These are phyloP conservation scores for Trissolcus basalis DNA, from an alignment of 1,140 invertebrate species.

Conservation along the genomic window DNA sequence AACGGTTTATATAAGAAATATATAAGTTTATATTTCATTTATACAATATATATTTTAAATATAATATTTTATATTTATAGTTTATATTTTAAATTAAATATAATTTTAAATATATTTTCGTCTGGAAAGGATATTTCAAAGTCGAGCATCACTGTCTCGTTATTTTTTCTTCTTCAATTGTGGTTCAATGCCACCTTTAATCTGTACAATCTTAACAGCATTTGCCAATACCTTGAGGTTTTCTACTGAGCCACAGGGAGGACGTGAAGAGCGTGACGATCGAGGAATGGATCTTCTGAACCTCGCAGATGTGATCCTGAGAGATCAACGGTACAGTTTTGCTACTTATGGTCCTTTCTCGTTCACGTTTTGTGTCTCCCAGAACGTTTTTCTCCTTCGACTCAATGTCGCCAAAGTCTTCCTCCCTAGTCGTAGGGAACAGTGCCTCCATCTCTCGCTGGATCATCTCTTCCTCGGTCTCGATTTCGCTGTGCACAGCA, in stretches of 20 bases:
- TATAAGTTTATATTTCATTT: no score
- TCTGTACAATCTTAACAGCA: no score
- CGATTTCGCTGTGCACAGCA: slow-evolving; percentile 75
- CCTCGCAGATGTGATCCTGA: slow-evolving; percentile 78
- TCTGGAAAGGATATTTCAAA: no score
- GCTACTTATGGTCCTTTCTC: background rate
- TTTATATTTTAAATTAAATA: no score
- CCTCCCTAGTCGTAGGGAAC: slow-evolving; percentile 86
- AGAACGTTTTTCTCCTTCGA: background rate
- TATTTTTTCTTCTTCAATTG: no score
- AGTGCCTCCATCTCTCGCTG: slow-evolving; percentile 82
- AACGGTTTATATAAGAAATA: no score
- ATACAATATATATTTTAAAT: no score
- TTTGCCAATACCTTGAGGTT: slow-evolving; percentile 51
- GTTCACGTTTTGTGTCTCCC: background rate
- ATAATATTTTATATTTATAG: no score
- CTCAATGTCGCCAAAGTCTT: slow-evolving; percentile 81
- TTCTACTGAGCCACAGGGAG: slow-evolving; percentile 78
- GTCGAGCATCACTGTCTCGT: no score
- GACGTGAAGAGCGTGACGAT: slow-evolving; percentile 78
- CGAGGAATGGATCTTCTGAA: slow-evolving; percentile 79
- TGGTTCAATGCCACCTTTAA: no score
- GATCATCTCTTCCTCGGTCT: slow-evolving; percentile 86
- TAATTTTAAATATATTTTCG: no score
- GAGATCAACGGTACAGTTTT: slow-evolving; percentile 68